These are phyloP conservation scores for Artibeus jamaicensis DNA, from an alignment of 2,797 vertebrate genomes.

Conservation along the genomic window DNA sequence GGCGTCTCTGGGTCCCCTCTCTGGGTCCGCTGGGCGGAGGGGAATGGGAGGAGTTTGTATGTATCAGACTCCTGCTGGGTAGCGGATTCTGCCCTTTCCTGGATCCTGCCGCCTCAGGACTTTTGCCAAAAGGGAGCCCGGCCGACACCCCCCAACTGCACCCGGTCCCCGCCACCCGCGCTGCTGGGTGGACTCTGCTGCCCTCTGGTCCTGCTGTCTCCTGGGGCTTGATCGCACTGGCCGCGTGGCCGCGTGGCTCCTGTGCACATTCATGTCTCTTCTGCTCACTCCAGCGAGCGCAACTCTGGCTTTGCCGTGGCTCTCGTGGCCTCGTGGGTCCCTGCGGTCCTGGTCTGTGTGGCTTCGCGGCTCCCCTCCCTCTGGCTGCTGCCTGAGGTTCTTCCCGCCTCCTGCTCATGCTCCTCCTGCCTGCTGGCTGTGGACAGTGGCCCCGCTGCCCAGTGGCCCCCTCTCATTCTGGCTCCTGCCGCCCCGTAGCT, in stretches of 20 bases:
- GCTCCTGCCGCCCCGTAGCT: neutral
- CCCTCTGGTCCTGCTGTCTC: neutral
- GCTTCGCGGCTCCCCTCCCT: neutral
- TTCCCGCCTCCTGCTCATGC: neutral
- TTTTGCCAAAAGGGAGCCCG: neutral
- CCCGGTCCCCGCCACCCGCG: accelerated
- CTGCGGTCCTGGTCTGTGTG: neutral
- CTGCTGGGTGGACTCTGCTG: neutral
- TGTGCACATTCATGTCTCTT: neutral
- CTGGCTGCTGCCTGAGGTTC: neutral
- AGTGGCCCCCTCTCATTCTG: neutral
- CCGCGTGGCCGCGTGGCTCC: neutral
- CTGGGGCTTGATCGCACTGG: neutral
- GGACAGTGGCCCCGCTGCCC: neutral
- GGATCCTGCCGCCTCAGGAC: neutral
- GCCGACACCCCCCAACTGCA: accelerated
- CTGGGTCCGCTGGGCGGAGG: no score
- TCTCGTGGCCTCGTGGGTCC: neutral
- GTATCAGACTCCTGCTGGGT: neutral
- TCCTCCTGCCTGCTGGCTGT: neutral
- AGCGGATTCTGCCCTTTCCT: neutral
- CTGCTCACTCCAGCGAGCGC: neutral
- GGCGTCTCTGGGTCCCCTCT: neutral
- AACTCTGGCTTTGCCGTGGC: neutral
- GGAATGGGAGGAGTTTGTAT: accelerated